These are phyloP conservation scores for Hetaerina americana DNA, from an alignment of 1,140 invertebrate species.

Conservation along the genomic window DNA sequence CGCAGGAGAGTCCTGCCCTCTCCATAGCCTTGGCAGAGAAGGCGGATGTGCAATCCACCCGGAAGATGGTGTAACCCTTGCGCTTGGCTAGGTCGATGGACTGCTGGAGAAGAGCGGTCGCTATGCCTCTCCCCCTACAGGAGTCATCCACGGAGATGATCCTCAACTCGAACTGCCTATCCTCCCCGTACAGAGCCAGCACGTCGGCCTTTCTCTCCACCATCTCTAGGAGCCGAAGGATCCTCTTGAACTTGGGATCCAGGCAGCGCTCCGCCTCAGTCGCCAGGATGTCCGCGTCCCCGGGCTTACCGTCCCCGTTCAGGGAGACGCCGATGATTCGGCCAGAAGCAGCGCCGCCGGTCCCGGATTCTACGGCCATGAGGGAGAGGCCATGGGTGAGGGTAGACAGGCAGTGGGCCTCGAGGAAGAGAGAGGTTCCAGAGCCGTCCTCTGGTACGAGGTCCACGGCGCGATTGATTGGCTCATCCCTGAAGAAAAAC, in stretches of 20 bases:
- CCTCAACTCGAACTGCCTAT: conserved; percentile 42
- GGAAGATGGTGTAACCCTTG: conserved; percentile 34
- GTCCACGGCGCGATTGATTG: conserved; percentile 46
- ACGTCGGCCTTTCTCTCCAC: conserved; percentile 40
- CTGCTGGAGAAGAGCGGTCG: conserved; percentile 44
- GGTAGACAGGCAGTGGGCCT: conserved; percentile 43
- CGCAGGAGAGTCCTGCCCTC: conserved; percentile 46
- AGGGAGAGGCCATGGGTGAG: conserved; percentile 35
- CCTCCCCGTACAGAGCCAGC: conserved; percentile 30
- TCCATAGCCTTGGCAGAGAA: conserved; percentile 55
- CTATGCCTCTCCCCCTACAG: conserved; percentile 50
- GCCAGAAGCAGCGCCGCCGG: conserved; percentile 34
- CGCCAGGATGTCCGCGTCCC: conserved; percentile 19
- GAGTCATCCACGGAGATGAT: conserved; percentile 49
- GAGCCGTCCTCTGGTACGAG: conserved; percentile 40
- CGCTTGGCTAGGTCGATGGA: conserved; percentile 40
- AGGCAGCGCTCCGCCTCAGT: conserved; percentile 14
- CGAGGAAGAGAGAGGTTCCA: conserved; percentile 47
- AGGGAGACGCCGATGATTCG: conserved; percentile 43
- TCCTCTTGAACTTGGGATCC: conserved; percentile 24
- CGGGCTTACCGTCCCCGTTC: conserved; percentile 31
- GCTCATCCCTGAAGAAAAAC: conserved; percentile 61
- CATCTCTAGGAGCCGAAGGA: conserved; percentile 40
- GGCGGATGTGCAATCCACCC: conserved; percentile 49
- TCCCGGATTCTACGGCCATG: conserved; percentile 42